These are phyloP conservation scores for Struthio camelus DNA, from an alignment of 2,113 vertebrate genomes.

Conservation along the genomic window DNA sequence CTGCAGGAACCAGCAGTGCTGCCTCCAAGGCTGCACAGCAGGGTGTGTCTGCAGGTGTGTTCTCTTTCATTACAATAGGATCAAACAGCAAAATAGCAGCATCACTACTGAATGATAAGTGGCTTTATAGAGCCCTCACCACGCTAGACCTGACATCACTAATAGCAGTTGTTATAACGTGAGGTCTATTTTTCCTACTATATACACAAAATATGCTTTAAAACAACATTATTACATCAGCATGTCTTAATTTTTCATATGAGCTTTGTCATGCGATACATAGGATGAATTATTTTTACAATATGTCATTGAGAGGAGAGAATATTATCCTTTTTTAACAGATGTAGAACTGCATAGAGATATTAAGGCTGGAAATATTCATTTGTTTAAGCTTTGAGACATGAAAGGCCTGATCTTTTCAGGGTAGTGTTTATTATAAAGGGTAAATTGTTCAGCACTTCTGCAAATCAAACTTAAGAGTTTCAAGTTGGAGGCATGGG, in stretches of 20 bases:
- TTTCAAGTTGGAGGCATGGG: not conserved
- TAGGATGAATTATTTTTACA: not conserved
- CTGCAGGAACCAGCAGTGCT: not conserved
- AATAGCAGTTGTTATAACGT: not conserved
- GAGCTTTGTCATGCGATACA: not conserved
- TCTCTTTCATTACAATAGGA: not conserved
- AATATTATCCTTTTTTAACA: not conserved
- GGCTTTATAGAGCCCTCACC: not conserved
- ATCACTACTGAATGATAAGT: not conserved
- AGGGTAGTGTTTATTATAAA: not conserved
- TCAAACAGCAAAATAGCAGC: not conserved
- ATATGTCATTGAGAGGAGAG: not conserved
- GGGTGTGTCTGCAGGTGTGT: conserved; percentile 9
- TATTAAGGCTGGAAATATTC: not conserved
- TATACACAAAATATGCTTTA: not conserved
- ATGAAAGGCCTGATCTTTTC: not conserved
- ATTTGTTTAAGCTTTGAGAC: not conserved
- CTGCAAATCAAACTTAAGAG: not conserved
- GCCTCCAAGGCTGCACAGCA: not conserved
- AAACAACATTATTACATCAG: not conserved
- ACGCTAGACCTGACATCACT: not conserved
- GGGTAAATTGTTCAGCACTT: not conserved
- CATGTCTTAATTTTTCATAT: not conserved
- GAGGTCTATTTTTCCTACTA: not conserved
- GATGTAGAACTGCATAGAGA: not conserved